Evolutionary conservation across 2,797 vertebrate species (phyloP).

Genomic region (Poeciliopsis presidionis): DNA sequence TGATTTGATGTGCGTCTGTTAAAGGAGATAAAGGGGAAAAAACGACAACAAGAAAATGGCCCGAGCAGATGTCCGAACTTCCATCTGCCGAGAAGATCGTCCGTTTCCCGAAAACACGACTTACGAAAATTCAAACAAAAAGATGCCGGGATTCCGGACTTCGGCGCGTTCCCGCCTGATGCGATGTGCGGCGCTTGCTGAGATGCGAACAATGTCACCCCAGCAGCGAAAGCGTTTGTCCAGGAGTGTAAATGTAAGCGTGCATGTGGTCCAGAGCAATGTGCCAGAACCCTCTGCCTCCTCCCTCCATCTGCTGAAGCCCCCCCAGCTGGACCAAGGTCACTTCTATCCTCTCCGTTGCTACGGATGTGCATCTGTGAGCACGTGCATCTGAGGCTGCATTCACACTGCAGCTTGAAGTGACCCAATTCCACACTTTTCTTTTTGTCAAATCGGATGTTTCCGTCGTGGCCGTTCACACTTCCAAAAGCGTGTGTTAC

Average conservation of each 20-base stretch:
- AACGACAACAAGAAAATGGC: conserved; percentile 49
- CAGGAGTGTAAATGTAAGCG: conserved; percentile 30
- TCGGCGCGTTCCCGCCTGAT: conserved; percentile 20
- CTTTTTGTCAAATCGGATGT: no score
- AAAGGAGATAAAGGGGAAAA: conserved; percentile 58
- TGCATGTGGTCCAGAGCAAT: conserved; percentile 45
- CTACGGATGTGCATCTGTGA: conserved; percentile 39
- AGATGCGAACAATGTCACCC: conserved; percentile 70
- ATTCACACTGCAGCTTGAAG: no score
- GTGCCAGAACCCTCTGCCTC: conserved; percentile 76
- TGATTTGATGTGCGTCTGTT: conserved; percentile 71
- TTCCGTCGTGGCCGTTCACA: no score
- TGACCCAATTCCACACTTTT: no score
- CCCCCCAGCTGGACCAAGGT: conserved; percentile 79
- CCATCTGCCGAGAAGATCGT: background rate
- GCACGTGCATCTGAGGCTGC: background rate
- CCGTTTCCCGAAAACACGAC: background rate
- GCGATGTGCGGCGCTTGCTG: conserved; percentile 13
- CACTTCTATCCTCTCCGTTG: conserved; percentile 52
- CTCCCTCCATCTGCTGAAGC: conserved; percentile 77
- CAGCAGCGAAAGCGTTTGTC: conserved; percentile 60
- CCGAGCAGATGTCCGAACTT: conserved; percentile 42
- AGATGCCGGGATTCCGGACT: conserved; percentile 26
- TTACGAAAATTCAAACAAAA: background rate
- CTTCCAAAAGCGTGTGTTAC: no score